phyloP scores from a whole-genome alignment of 2,113 vertebrate genomes.

The Halichoerus grypus region DNA sequence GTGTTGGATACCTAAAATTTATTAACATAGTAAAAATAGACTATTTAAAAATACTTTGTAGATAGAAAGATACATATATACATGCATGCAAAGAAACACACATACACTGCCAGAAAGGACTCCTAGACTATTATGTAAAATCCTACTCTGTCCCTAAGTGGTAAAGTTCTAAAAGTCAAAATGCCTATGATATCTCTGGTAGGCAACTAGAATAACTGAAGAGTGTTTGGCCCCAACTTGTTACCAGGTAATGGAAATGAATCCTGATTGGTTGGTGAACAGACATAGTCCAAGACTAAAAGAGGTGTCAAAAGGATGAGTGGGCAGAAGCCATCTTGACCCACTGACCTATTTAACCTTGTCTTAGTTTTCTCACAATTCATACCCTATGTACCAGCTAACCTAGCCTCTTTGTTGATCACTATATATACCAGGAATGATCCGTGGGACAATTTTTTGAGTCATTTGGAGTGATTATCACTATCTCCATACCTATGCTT shows the following conservation, averaged over 20 bases:
- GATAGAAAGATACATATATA: not conserved
- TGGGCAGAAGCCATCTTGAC: too few species aligned
- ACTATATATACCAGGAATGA: not conserved
- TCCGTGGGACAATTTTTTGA: not conserved
- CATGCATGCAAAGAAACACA: not conserved
- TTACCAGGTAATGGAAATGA: not conserved
- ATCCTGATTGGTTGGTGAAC: not conserved
- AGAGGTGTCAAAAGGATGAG: not conserved
- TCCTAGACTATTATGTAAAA: not conserved
- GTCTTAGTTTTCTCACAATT: not conserved
- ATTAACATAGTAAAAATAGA: not conserved
- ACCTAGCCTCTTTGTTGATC: not conserved
- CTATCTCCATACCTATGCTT: accelerated
- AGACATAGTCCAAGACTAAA: not conserved
- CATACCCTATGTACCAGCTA: too few species aligned
- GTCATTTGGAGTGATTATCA: too few species aligned
- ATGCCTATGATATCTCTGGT: not conserved
- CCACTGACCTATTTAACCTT: not conserved
- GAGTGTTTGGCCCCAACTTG: not conserved
- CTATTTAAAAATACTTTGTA: not conserved
- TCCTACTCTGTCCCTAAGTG: not conserved
- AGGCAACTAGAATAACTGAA: not conserved
- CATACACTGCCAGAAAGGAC: not conserved
- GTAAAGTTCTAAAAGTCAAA: not conserved
- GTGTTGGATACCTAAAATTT: not conserved